Evolutionary conservation across 1,140 invertebrate genomes (phyloP), one percentile per base, ranked within the genome.

Genomic region (Drosophila azteca): DNA sequence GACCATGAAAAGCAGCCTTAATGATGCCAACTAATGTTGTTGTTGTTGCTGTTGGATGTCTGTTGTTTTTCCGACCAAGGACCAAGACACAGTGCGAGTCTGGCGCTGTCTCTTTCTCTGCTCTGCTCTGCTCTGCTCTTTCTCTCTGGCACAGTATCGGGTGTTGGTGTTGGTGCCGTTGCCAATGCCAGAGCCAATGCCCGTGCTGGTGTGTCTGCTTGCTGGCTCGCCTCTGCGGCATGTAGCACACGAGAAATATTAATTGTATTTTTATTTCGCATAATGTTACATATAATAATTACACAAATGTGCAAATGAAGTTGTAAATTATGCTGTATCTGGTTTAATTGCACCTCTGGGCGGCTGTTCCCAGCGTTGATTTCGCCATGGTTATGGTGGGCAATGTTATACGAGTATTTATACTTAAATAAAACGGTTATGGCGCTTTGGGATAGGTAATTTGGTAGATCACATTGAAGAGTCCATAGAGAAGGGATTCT

Each of bases 1-100:
- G 90, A 91, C 90, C 90, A 91, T 91, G 90, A 91, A 91, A 91
- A 91, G 85, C 90, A 91, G 83, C 85, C 85, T 91, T 91, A 91
- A 91, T 91, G 90, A 91, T 91, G 89, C 85, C 77, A 84, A 84
- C 82, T 91, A 90, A 90, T 89, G 84, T 84, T 90, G 72, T 81
- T 78, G 57, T 43, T 74, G 41, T 53, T 22, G 49, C 51, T 59
- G 76, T 74, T 74, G 73, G 29, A 51, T 73, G 57, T 75, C 60
- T 75, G 69, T 74, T 71, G 70, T 63, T 59, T 67, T 73, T 64
- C 53, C 45, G 15, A 26, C 17, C 17, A 5, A 64, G 43, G 35
- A 17, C 55, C 35, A 51, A 65, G 70, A 45, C 48, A 59, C 41
- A 44, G 66, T 22, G 48, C 43, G 60, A 50, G n/a, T 49, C 62